phyloP scores from a whole-genome alignment of 2,113 vertebrate species.

The Grammomys surdaster region DNA sequence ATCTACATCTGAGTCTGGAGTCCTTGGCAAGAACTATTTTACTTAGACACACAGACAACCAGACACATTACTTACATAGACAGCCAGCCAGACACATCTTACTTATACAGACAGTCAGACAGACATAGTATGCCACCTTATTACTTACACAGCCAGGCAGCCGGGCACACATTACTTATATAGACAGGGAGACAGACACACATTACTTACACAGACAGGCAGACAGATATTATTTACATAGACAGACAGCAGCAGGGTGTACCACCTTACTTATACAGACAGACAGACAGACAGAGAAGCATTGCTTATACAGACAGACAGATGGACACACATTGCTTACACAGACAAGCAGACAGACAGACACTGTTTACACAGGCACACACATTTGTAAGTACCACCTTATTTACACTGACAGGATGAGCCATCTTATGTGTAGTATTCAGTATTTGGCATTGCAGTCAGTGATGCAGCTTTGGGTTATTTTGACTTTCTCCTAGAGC shows the following conservation, averaged over 20 bases:
- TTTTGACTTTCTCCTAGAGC: constrained; percentile 10
- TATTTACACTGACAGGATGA: background rate
- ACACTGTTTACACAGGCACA: background rate
- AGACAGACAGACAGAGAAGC: too few species aligned
- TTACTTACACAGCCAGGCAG: background rate
- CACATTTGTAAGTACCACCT: background rate
- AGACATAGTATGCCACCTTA: background rate
- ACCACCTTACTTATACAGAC: background rate
- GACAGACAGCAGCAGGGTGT: background rate
- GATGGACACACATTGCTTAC: background rate
- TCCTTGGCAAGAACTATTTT: background rate
- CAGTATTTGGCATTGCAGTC: constrained; percentile 18
- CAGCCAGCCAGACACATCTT: background rate
- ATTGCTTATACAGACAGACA: too few species aligned
- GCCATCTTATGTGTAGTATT: background rate
- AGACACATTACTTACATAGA: background rate
- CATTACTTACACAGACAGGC: background rate
- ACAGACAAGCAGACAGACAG: background rate
- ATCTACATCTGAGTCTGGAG: background rate
- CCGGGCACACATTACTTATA: background rate
- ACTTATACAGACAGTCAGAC: background rate
- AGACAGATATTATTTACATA: background rate
- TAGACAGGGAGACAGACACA: too few species aligned
- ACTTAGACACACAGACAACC: background rate
- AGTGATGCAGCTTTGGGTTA: background rate